phyloP scores from a whole-genome alignment of 1,140 invertebrate species.

The Calosoma granatense region DNA sequence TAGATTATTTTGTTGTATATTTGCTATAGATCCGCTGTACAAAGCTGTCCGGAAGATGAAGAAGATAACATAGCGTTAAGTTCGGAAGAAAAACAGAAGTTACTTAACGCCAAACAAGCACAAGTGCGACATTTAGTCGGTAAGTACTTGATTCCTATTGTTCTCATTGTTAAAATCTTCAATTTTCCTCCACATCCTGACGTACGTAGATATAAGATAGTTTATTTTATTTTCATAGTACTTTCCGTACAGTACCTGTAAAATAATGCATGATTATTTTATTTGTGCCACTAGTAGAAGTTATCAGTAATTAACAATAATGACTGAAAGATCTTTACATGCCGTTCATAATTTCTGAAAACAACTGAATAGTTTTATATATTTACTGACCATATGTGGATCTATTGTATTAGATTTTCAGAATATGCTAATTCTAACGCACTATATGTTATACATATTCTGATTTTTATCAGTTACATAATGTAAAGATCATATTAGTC shows the following conservation, averaged over 20 bases:
- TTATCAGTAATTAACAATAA: not conserved
- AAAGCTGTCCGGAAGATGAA: constrained; percentile 57
- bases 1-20: constrained; percentile 14
- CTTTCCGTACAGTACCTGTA: not conserved
- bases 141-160: constrained; percentile 32
- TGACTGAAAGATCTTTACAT: no score
- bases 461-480: no score
- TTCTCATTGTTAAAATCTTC: not conserved
- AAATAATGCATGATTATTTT: not conserved
- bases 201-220: no score
- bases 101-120: constrained; percentile 59
- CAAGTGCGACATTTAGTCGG: constrained; percentile 62
- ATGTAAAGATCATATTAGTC: no score
- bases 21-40: constrained; percentile 47
- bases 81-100: constrained; percentile 60
- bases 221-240: not conserved
- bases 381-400: no score
- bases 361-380: no score
- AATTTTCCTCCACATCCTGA: no score
- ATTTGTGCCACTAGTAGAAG: not conserved
- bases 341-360: no score
- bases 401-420: no score
- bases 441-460: no score
- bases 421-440: no score
- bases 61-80: constrained; percentile 44